phyloP scores from a whole-genome alignment of 2,113 vertebrate species.

The Anguilla japonica region DNA sequence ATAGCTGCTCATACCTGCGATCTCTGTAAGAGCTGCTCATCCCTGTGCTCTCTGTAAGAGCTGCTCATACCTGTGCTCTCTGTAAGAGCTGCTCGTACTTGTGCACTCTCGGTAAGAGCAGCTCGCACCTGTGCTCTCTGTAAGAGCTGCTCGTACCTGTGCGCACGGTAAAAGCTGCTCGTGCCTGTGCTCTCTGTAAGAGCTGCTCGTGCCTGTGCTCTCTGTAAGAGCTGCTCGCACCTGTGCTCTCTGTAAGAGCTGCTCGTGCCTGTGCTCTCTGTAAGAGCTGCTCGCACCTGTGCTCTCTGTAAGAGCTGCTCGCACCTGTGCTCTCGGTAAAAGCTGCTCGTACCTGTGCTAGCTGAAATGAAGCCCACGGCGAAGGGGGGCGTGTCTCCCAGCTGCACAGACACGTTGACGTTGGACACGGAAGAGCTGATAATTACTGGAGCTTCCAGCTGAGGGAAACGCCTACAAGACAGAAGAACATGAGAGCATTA shows the following conservation, averaged over 20 bases:
- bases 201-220: too few relatives aligned
- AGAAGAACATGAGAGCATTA: slow-evolving; percentile 4
- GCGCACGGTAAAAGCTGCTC: too few relatives aligned
- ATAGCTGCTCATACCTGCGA: neutral
- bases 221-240: too few relatives aligned
- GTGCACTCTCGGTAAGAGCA: slow-evolving; percentile 41
- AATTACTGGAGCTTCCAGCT: slow-evolving; percentile 84
- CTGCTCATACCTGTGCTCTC: too few relatives aligned
- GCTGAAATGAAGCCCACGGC: slow-evolving; percentile 89
- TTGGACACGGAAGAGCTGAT: slow-evolving; percentile 84
- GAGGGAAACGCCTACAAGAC: slow-evolving; percentile 77
- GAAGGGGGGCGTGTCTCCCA: slow-evolving; percentile 91
- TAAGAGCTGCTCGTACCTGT: too few relatives aligned
- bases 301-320: too few relatives aligned
- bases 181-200: too few relatives aligned
- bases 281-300: neutral
- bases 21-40: neutral
- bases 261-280: neutral
- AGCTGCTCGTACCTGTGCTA: slow-evolving; percentile 73
- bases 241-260: too few relatives aligned
- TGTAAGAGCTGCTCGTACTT: slow-evolving; percentile 65
- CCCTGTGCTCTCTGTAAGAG: too few relatives aligned
- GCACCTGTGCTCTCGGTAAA: too few relatives aligned
- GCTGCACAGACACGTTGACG: slow-evolving; percentile 87
- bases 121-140: too few relatives aligned